These are phyloP conservation scores for Podarcis siculus DNA, from an alignment of 2,797 vertebrate genomes.

Conservation along the genomic window DNA sequence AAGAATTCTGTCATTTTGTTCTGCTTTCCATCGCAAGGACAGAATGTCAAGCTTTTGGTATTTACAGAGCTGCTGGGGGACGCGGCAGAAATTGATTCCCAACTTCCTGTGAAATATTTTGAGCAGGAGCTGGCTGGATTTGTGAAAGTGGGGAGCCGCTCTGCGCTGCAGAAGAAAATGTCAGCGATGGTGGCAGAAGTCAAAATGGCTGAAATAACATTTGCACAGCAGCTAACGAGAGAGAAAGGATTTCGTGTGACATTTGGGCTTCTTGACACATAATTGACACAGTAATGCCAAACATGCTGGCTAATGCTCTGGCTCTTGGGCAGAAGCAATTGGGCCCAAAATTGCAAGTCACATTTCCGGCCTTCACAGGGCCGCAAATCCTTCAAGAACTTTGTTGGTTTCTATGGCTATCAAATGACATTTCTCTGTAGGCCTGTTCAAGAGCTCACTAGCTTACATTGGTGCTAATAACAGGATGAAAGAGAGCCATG, in stretches of 20 bases:
- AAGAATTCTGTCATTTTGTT: slow-evolving; percentile 46
- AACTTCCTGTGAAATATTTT: slow-evolving; percentile 49
- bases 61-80: slow-evolving; percentile 43
- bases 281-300: slow-evolving; percentile 44
- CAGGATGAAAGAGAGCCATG: slow-evolving; percentile 29
- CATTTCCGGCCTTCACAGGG: slow-evolving; percentile 32
- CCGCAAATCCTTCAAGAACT: slow-evolving; percentile 40
- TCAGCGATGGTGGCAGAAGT: slow-evolving; percentile 54
- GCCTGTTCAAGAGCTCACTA: slow-evolving; percentile 30
- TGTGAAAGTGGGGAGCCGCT: slow-evolving; percentile 55
- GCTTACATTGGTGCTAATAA: slow-evolving; percentile 17
- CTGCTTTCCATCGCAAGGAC: slow-evolving; percentile 54
- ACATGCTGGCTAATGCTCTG: neutral
- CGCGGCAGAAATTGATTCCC: slow-evolving; percentile 59
- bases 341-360: slow-evolving; percentile 46
- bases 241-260: slow-evolving; percentile 51
- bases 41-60: slow-evolving; percentile 43
- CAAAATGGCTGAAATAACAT: slow-evolving; percentile 46
- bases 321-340: slow-evolving; percentile 47
- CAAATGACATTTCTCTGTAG: slow-evolving; percentile 36
- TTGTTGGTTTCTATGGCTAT: slow-evolving; percentile 52
- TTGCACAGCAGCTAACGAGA: slow-evolving; percentile 41
- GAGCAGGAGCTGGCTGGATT: slow-evolving; percentile 46
- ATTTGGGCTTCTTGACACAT: slow-evolving; percentile 41
- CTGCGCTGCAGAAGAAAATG: slow-evolving; percentile 57